Conservation (phyloP, 1,140 invertebrate genomes). For the Pogonus chalceus region DNA sequence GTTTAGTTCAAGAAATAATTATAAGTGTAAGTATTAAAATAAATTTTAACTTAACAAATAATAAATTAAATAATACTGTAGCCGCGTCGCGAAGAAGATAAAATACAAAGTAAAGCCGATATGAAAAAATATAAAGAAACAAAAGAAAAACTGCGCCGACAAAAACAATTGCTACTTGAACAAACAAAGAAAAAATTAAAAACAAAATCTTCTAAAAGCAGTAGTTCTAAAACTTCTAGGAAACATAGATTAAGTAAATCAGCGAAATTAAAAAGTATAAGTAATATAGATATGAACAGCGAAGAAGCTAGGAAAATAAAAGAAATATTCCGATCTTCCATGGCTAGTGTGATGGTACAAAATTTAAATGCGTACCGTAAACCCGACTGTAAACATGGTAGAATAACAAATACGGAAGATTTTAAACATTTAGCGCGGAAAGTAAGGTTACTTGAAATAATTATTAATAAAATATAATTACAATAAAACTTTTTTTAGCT, state of each 20-base stretch:
- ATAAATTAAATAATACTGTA: constrained; percentile 26
- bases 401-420: constrained; percentile 83
- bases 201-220: constrained; percentile 34
- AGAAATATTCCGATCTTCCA: constrained; percentile 77
- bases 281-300: constrained; percentile 37
- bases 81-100: constrained; percentile 69
- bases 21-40: constrained; percentile 52
- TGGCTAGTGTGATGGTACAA: constrained; percentile 82
- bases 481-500: constrained; percentile 52
- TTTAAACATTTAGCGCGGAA: constrained; percentile 94
- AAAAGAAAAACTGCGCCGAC: constrained; percentile 62
- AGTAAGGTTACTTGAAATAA: constrained; percentile 43
- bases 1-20: constrained; percentile 54
- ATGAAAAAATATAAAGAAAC: constrained; percentile 59
- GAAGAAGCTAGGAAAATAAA: constrained; percentile 60
- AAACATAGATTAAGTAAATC: neutral
- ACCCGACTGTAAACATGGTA: constrained; percentile 69
- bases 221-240: neutral
- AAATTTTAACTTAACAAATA: constrained; percentile 8
- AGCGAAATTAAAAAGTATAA: constrained; percentile 4
- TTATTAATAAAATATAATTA: constrained; percentile 8
- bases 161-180: constrained; percentile 46
- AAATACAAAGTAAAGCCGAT: constrained; percentile 53
- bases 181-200: constrained; percentile 27
- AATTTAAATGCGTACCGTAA: constrained; percentile 84